Evolutionary conservation across 2,888 invertebrate genomes (phyloP).

Genomic region (Cheilosia soror): DNA sequence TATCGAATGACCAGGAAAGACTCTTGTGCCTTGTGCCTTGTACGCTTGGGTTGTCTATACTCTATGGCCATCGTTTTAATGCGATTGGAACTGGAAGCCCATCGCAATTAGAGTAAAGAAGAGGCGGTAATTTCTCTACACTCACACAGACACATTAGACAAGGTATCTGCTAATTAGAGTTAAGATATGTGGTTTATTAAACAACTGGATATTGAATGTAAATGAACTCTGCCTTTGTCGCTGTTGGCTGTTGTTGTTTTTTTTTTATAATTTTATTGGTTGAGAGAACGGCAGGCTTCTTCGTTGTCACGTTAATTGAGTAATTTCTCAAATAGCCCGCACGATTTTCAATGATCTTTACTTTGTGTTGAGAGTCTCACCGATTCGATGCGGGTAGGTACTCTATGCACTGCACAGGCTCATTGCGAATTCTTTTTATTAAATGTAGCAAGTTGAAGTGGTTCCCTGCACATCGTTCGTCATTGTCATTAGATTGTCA

Average conservation of each 20-base stretch:
- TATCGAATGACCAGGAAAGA: slow-evolving; percentile 59
- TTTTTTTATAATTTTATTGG: slow-evolving; percentile 31
- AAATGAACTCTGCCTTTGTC: slow-evolving; percentile 45
- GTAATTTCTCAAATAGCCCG: slow-evolving; percentile 61
- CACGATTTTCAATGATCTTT: slow-evolving; percentile 24
- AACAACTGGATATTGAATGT: slow-evolving; percentile 20
- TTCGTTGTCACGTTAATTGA: slow-evolving; percentile 66
- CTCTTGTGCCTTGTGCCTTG: background rate
- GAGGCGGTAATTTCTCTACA: slow-evolving; percentile 14
- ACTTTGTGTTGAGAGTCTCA: slow-evolving; percentile 12
- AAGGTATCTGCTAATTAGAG: slow-evolving; percentile 51
- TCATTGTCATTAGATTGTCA: no score
- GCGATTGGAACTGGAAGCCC: slow-evolving; percentile 48
- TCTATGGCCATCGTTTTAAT: slow-evolving; percentile 29
- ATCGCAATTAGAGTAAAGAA: slow-evolving; percentile 49
- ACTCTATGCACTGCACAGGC: slow-evolving; percentile 33
- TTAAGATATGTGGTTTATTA: slow-evolving; percentile 28
- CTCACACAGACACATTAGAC: background rate
- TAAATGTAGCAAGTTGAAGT: slow-evolving; percentile 34
- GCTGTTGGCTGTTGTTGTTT: background rate
- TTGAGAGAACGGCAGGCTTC: slow-evolving; percentile 37
- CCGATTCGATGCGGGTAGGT: slow-evolving; percentile 20
- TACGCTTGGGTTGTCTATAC: background rate
- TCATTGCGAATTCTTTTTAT: background rate
- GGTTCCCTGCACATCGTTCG: slow-evolving; percentile 9